Evolutionary conservation across 2,797 vertebrate genomes (phyloP).

Genomic region (Megaceryle alcyon): DNA sequence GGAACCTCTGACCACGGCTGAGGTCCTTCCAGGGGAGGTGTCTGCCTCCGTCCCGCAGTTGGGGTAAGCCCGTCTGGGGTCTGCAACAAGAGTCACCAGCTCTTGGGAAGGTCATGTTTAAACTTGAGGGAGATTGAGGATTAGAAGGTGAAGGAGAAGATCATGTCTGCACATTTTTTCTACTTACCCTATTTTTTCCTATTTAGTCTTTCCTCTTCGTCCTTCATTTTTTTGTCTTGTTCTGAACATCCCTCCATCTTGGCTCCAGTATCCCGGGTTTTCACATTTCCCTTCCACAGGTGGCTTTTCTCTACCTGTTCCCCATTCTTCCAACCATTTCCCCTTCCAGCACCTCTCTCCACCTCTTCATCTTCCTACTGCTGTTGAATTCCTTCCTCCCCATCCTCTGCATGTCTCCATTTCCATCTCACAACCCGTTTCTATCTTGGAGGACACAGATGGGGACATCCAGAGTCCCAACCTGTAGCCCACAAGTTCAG

Average conservation of each 20-base stretch:
- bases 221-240: background rate
- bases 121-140: background rate
- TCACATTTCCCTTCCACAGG: background rate
- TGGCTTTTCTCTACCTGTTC: background rate
- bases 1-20: background rate
- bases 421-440: background rate
- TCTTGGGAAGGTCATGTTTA: background rate
- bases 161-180: background rate
- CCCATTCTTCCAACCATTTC: background rate
- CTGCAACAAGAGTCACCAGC: background rate
- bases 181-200: background rate
- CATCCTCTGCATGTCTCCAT: background rate
- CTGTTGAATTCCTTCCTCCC: background rate
- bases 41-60: accelerated
- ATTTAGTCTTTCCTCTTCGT: background rate
- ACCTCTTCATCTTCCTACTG: background rate
- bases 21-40: background rate
- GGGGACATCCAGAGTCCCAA: background rate
- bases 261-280: background rate
- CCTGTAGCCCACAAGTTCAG: background rate
- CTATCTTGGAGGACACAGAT: accelerated
- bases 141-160: background rate
- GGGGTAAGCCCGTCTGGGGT: accelerated
- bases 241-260: background rate
- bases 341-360: constrained; percentile 2